These are phyloP conservation scores for Drosophila nigromelanica DNA, from an alignment of 1,140 invertebrate genomes.

Conservation along the genomic window DNA sequence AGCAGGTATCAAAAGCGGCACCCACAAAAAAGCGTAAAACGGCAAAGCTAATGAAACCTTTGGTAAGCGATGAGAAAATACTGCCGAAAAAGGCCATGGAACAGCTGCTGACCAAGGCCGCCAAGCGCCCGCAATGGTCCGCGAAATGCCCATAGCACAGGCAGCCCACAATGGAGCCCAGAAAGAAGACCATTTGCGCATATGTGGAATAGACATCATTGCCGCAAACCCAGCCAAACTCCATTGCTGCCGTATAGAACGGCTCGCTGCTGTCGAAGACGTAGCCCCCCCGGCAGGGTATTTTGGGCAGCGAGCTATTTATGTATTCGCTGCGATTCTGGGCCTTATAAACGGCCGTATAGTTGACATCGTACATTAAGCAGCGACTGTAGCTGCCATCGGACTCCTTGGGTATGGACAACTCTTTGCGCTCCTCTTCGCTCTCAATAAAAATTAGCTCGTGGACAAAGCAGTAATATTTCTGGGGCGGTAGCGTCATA, in stretches of 20 bases:
- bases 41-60: conserved; percentile 88
- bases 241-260: conserved; percentile 89
- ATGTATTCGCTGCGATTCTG: conserved; percentile 76
- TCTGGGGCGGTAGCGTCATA: conserved; percentile 90
- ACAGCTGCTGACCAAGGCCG: conserved; percentile 91
- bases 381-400: conserved; percentile 86
- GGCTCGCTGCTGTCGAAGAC: conserved; percentile 88
- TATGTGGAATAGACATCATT: conserved; percentile 88
- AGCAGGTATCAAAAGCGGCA: conserved; percentile 93
- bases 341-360: conserved; percentile 84
- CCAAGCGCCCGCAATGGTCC: conserved; percentile 91
- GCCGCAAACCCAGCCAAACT: conserved; percentile 93
- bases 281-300: conserved; percentile 88
- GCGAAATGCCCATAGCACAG: conserved; percentile 91
- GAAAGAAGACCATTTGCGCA: conserved; percentile 92
- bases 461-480: conserved; percentile 90
- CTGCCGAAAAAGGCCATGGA: conserved; percentile 90
- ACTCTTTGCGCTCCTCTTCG: conserved; percentile 45
- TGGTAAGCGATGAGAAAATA: conserved; percentile 87
- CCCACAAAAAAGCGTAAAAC: conserved; percentile 91
- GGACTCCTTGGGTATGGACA: conserved; percentile 87
- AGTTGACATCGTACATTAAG: conserved; percentile 89
- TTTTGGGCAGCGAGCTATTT: conserved; percentile 87
- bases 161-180: conserved; percentile 87
- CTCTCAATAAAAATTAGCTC: conserved; percentile 84